Base-by-base conservation (phyloP, 2,888 invertebrate species). In the Tetrapedia diversipes region DNA sequence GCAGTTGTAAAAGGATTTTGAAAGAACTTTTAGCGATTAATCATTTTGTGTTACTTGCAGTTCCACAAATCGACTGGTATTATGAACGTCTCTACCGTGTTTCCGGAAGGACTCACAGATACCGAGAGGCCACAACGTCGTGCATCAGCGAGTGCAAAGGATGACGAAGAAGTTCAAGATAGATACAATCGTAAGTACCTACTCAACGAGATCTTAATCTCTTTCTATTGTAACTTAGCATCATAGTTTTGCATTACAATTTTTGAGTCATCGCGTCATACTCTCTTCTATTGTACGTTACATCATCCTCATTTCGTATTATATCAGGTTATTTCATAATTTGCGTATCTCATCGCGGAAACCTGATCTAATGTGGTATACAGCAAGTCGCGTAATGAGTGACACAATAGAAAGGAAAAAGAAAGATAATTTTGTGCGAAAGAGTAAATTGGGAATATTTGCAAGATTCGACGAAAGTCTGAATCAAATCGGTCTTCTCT, bases 51-150 rank as follows among this genome's bases (percentile, higher is more conserved):
- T 29, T 63, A 8, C 51, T 67, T 47, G 22, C 43, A 72, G 78
- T 78, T 80, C 32, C 37, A 81, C 72, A 83, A 77, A 29, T 61
- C 67, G 29, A 75, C 59, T n/a, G 77, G 85, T 69, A 80, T 77
- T 66, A 90, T 90, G 90, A 89, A 89, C 66, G 86, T 87, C 11
- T 87, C 90, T n/a, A 90, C 90, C 64, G 90, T 90, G n/a, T 89
- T 87, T 77, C 90, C 90, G 49, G 89, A 88, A 71, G 86, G 85
- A 37, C 79, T 83, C 43, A 75, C 74, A 19, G 84, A 82, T n/a
- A 80, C 80, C 65, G 86, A 85, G 79, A 84, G 77, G 78, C 56
- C 69, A 37, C 59, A 69, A 8, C 79, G 77, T 45, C 85, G 68
- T n/a, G 53, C 66, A n/a, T 68, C 79, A 2, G 32, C 71, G 29